Percentiles rank a stretch among this genome's conserved stretches.
Evolutionary conservation across 2,888 invertebrate species (phyloP).

Genomic region (Oegoconia quadripuncta): DNA sequence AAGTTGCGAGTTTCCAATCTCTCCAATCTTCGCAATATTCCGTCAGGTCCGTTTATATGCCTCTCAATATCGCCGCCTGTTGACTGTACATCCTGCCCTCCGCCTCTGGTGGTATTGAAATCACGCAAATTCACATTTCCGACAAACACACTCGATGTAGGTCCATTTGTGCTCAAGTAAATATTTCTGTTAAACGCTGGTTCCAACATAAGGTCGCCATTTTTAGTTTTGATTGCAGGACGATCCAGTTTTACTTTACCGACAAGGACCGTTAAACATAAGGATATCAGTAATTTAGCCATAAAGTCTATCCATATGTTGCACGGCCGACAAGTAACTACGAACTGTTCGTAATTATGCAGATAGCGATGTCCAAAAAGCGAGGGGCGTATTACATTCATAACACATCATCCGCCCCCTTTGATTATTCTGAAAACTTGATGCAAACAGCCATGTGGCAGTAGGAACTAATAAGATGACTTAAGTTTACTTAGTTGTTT

Average conservation of each 20-base stretch:
- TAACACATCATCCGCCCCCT: background rate
- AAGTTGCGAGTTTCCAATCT: slow-evolving; percentile 40
- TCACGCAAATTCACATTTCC: slow-evolving; percentile 83
- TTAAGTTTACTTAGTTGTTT: too few species aligned
- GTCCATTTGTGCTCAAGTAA: slow-evolving; percentile 83
- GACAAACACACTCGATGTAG: too few species aligned
- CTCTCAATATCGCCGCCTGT: background rate
- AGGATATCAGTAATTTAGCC: slow-evolving; percentile 35
- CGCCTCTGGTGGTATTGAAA: slow-evolving; percentile 17
- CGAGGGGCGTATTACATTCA: slow-evolving; percentile 1
- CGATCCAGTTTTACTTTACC: slow-evolving; percentile 82
- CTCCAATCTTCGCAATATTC: slow-evolving; percentile 44
- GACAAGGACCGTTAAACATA: slow-evolving; percentile 36
- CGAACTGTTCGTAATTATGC: background rate
- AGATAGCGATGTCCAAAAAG: too few species aligned
- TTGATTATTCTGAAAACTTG: background rate
- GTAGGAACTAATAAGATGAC: background rate
- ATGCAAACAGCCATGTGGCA: background rate
- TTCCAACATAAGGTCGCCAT: slow-evolving; percentile 90
- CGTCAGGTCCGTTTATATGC: slow-evolving; percentile 30
- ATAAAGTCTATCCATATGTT: slow-evolving; percentile 45
- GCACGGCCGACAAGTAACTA: background rate
- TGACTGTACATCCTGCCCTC: background rate
- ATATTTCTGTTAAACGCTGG: slow-evolving; percentile 89
- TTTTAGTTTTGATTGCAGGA: slow-evolving; percentile 70